These are phyloP conservation scores for Enteromius trimaculatus DNA, from an alignment of 2,797 vertebrate genomes.

Conservation along the genomic window DNA sequence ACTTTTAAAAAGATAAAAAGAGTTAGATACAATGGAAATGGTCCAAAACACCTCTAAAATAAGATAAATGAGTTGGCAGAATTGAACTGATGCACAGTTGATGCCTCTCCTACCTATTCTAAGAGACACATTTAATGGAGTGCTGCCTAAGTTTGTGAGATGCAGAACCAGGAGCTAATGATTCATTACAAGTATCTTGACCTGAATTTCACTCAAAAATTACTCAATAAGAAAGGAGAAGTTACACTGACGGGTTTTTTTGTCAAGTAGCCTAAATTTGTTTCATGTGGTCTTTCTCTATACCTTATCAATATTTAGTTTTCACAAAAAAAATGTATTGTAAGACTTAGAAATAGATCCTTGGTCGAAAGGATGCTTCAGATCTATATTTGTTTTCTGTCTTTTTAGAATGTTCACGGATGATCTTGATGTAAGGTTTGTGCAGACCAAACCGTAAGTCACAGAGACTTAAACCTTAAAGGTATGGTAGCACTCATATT, in stretches of 20 bases:
- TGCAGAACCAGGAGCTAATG: constrained; percentile 18
- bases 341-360: background rate
- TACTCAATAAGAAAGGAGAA: background rate
- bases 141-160: background rate
- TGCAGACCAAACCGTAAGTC: too few relatives aligned
- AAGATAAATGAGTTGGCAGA: background rate
- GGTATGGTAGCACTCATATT: too few relatives aligned
- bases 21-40: background rate
- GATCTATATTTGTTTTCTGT: background rate
- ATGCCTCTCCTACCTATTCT: background rate
- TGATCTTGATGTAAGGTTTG: too few relatives aligned
- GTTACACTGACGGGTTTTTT: background rate
- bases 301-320: too few relatives aligned
- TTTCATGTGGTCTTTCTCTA: background rate
- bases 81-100: background rate
- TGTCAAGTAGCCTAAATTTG: background rate
- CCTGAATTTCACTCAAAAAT: background rate
- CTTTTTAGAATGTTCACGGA: too few relatives aligned
- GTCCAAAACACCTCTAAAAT: background rate
- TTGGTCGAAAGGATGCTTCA: background rate
- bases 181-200: background rate
- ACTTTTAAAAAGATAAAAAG: background rate
- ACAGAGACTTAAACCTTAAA: too few relatives aligned
- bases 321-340: background rate
- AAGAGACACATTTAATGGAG: background rate